Evolutionary conservation across 35 echinoderm and acorn worm genomes (phyloP), one percentile per base, ranked within the genome.

Genomic region (Stichopus chloronotus): DNA sequence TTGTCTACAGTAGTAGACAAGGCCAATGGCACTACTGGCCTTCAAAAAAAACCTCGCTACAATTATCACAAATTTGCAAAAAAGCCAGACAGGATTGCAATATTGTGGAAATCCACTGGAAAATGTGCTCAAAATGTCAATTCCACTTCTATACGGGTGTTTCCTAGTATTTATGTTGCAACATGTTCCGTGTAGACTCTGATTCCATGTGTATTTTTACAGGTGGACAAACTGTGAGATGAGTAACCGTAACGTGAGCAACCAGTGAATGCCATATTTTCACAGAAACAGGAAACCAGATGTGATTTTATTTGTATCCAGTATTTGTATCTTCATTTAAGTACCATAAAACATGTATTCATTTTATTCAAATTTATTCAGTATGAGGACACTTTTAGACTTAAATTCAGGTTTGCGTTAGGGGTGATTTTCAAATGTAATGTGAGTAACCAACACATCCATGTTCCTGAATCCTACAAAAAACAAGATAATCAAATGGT

Each of bases 301-400:
- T 71, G n/a, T 78, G 20, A 17, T 78, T 78, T 11, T 23, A 78
- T 16, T 81, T 81, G 25, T 81, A 52, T 30, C 25, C 16, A 55
- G 78, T 81, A 81, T 52, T 81, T 81, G 25, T 43, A 81, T 52
- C 78, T 8, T 81, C 78, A 81, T 7, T 22, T 81, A 43, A 43
- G 3, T 16, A 25, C 22, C 10, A 0, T 53, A 52, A 81, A 81
- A 81, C 78, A 87, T 87, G 55, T 59, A 58, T 59, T 87, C 84
- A 59, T 87, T 87, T 87, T 87, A 5, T 87, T 87, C n/a, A 59
- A 87, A 59, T 59, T 6, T 87, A 59, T 87, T 23, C 84, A 87
- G 57, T 87, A 87, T 59, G 84, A 87, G 84, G 55, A 87, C 56
- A 87, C 84, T 59, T 87, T 87, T 87, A 17, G 84, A 87, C 10